These are phyloP conservation scores for Trachelus tabidus DNA, from an alignment of 2,888 invertebrate genomes.

Conservation along the genomic window DNA sequence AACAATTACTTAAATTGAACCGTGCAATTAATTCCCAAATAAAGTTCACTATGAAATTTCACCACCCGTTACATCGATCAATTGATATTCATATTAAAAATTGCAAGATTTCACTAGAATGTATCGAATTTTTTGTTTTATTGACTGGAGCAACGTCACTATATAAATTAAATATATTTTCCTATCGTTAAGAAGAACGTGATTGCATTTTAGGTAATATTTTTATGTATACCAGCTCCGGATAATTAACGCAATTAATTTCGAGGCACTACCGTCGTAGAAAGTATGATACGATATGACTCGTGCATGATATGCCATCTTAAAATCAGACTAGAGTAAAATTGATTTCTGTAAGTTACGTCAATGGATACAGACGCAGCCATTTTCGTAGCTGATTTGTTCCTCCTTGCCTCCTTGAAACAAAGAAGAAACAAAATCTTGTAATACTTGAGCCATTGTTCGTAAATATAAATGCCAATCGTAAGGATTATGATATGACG, in stretches of 20 bases:
- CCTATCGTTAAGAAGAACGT: background rate
- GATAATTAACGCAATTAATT: background rate
- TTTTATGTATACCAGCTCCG: background rate
- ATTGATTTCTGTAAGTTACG: background rate
- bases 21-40: background rate
- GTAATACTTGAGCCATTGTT: background rate
- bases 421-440: background rate
- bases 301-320: background rate
- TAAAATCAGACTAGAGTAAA: background rate
- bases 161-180: background rate
- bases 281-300: background rate
- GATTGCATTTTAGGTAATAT: background rate
- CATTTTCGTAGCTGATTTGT: background rate
- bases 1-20: background rate
- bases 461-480: background rate
- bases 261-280: constrained; percentile 1
- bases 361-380: background rate
- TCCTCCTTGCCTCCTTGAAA: background rate
- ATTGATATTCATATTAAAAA: background rate
- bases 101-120: background rate
- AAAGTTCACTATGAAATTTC: background rate
- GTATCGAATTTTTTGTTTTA: background rate
- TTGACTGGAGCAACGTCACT: background rate
- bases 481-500: background rate
- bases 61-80: background rate